These are phyloP conservation scores for Galagoides demidoff DNA, from an alignment of 2,797 vertebrate species.

Conservation along the genomic window DNA sequence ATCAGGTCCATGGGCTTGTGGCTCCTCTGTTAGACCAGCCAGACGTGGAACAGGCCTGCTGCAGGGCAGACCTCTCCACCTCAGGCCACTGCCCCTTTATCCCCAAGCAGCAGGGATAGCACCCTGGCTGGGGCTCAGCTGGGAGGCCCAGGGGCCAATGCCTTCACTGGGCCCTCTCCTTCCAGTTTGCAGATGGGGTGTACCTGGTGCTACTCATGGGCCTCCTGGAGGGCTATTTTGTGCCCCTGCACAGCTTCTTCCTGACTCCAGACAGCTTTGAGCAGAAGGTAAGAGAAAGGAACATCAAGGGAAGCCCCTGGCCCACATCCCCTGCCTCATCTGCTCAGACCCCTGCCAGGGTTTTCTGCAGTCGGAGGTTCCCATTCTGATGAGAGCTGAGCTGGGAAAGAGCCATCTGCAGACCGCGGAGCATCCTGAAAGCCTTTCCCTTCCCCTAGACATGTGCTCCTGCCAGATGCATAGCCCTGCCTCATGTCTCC, in stretches of 20 bases:
- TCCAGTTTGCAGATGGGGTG: conserved; percentile 98
- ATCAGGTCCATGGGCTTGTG: neutral
- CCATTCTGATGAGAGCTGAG: neutral
- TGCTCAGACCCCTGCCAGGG: neutral
- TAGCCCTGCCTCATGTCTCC: neutral
- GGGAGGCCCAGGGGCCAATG: neutral
- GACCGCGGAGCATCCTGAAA: neutral
- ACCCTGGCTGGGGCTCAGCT: too few species aligned
- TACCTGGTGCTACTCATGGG: conserved; percentile 98
- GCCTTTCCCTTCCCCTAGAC: neutral
- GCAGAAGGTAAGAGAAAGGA: conserved; percentile 92
- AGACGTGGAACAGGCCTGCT: neutral
- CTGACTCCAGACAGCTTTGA: conserved; percentile 98
- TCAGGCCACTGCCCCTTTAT: too few species aligned
- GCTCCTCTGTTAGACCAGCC: neutral
- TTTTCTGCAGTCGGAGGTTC: neutral
- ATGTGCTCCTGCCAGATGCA: neutral
- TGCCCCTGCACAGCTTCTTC: conserved; percentile 97
- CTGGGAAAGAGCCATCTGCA: neutral
- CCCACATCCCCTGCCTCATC: neutral
- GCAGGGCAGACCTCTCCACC: neutral
- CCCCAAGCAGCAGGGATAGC: neutral
- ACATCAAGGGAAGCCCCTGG: neutral
- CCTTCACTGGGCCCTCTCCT: conserved; percentile 33
- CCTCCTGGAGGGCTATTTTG: conserved; percentile 96